Base-by-base conservation (phyloP, 2,888 invertebrate species). In the Synergus laeviventris region DNA sequence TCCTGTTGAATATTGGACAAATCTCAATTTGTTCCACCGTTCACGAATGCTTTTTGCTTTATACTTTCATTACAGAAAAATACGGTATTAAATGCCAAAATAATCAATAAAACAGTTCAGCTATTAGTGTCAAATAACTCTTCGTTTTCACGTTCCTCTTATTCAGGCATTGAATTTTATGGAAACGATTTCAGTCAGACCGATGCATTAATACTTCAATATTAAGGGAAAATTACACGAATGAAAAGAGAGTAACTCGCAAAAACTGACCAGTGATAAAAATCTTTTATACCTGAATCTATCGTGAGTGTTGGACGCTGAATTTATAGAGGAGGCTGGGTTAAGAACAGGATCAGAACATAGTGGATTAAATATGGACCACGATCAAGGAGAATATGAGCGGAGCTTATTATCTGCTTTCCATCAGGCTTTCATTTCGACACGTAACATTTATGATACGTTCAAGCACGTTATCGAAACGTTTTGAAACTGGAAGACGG, bases 401-500 rank as follows among this genome's bases (percentile, higher is more conserved):
- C 3, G n/a, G 11, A 66, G 45, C n/a, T 66, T 66, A 45, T 66
- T 66, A 45, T 45, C 66, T 42, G 42, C 24, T 66, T 66, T 24
- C 66, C 66, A 66, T 66, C 66, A 45, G 66, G 66, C 45, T 66
- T 66, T 66, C 45, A 66, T 66, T 66, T 45, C 66, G 45, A 45
- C 45, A 66, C 45, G 45, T 66, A 66, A 45, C 66, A 66, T 66
- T 66, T 66, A 66, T 66, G 66, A 12, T 45, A 45, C 66, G 24
- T n/a, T 66, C 24, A 66, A 14, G 42, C 42, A 66, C 66, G 66
- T 66, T 66, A 66, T 66, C 66, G 45, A 45, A 24, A 16, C 66
- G 66, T 66, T 66, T 45, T 45, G 66, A 66, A 45, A 45, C 66
- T 66, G 24, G 42, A 14, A 14, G 45, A 62, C 36, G 49, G 59